Percentiles rank a stretch among this genome's conserved stretches.
Conservation (phyloP, 2,888 invertebrate species). For the Drosophila aldrichi region DNA sequence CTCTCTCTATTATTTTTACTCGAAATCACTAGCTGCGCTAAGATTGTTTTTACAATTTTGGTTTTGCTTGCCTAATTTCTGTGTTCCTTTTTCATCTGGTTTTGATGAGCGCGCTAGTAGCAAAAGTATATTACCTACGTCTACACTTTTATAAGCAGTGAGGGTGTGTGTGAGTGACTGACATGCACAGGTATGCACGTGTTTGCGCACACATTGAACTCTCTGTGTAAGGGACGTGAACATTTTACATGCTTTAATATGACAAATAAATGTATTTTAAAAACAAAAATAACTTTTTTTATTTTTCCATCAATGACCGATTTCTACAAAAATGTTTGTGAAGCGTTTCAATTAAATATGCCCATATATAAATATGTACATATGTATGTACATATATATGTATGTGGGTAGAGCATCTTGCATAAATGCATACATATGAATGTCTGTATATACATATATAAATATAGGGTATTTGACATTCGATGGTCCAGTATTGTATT, state of each 20-base stretch:
- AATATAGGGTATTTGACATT: conserved; percentile 25
- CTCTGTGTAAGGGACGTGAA: not conserved
- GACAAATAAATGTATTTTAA: not conserved
- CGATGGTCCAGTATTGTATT: conserved; percentile 17
- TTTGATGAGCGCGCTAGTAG: conserved; percentile 1
- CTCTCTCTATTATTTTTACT: conserved; percentile 9
- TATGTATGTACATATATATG: no score
- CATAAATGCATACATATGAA: not conserved
- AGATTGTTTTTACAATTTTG: conserved; percentile 62
- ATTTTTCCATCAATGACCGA: conserved; percentile 4
- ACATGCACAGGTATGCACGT: not conserved
- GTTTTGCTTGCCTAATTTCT: conserved; percentile 46
- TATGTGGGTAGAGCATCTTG: no score
- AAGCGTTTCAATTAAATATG: conserved; percentile 1
- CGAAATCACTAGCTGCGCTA: conserved; percentile 33
- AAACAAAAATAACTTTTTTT: not conserved
- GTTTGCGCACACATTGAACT: not conserved
- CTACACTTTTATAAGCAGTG: not conserved
- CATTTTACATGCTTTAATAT: not conserved
- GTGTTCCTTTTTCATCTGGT: conserved; percentile 19
- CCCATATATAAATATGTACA: not conserved
- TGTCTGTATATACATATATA: not conserved
- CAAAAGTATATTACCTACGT: not conserved
- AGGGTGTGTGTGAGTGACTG: not conserved
- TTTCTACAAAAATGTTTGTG: not conserved